Evolutionary conservation across 64 coral and sea anemone genomes (phyloP).

Genomic region (Actinia tenebrosa): DNA sequence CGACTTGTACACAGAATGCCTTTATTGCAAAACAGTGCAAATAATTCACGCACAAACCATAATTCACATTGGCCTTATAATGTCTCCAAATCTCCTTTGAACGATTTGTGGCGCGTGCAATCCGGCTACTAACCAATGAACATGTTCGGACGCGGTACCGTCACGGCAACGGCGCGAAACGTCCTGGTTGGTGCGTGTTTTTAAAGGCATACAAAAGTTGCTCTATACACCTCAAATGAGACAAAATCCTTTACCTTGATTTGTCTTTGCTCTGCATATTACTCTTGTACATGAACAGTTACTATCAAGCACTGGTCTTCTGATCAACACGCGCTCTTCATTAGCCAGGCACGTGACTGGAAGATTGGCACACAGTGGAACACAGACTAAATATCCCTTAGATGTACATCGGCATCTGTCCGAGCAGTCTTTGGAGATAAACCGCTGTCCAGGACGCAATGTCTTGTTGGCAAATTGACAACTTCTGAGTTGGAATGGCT

Average conservation of each 20-base stretch:
- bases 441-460: constrained; percentile 20
- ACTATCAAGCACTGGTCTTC: constrained; percentile 11
- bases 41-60: no score
- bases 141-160: no score
- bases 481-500: background rate
- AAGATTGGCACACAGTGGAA: constrained; percentile 29
- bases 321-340: constrained; percentile 22
- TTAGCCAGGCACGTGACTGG: constrained; percentile 14
- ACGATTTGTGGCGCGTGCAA: no score
- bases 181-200: no score
- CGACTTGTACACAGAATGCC: no score
- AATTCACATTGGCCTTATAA: no score
- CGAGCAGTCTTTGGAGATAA: constrained; percentile 41
- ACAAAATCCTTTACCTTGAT: background rate
- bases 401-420: constrained; percentile 41
- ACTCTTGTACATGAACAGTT: constrained; percentile 36
- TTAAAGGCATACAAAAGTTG: no score
- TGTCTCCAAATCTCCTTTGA: no score
- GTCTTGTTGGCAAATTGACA: background rate
- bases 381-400: constrained; percentile 13
- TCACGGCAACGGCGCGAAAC: no score
- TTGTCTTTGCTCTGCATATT: background rate
- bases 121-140: no score
- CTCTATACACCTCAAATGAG: background rate
- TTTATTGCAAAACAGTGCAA: no score